Evolutionary conservation across 1,140 invertebrate genomes (phyloP), one percentile per base, ranked within the genome.

Genomic region (Theocolax elegans): DNA sequence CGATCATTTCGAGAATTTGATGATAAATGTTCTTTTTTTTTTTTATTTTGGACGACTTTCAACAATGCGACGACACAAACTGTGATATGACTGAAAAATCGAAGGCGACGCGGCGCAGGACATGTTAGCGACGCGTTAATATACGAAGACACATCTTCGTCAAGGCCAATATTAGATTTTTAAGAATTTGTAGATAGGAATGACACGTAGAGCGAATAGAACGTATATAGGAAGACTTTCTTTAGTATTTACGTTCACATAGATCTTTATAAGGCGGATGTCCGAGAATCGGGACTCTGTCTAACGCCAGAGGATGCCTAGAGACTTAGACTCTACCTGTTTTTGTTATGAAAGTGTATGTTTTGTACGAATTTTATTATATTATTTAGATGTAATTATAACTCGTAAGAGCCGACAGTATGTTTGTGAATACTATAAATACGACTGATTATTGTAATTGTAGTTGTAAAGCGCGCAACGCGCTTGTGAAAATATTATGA

Each of bases 341-440:
- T 85, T 79, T 80, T 82, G 79, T 81, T 79, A 82, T 76, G 59
- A 71, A 80, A 80, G 40, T 56, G 60, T 64, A 81, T 77, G 68
- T 79, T 79, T 84, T 83, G 80, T 76, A 83, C 75, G 81, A 80
- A 83, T 81, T 81, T 84, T 83, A 83, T 82, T 76, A 77, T 74
- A 74, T 74, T 51, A 63, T 72, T 74, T 64, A 54, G 59, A 35
- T 21, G 21, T 58, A 64, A 59, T 58, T 31, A 25, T 64, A 53
- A 29, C 40, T 29, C 67, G 67, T 70, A 51, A 59, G 51, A 48
- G 44, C 75, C 49, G 63, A 59, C 58, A 71, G 77, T 72, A 70
- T 75, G 69, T 74, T 80, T 85, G 80, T 84, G 80, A 81, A 83
- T 85, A 83, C 73, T 82, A 82, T 82, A 83, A 73, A 84, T 83